Base-by-base conservation (phyloP, 2,888 invertebrate genomes). In the Zhuqinia jingwanae region DNA sequence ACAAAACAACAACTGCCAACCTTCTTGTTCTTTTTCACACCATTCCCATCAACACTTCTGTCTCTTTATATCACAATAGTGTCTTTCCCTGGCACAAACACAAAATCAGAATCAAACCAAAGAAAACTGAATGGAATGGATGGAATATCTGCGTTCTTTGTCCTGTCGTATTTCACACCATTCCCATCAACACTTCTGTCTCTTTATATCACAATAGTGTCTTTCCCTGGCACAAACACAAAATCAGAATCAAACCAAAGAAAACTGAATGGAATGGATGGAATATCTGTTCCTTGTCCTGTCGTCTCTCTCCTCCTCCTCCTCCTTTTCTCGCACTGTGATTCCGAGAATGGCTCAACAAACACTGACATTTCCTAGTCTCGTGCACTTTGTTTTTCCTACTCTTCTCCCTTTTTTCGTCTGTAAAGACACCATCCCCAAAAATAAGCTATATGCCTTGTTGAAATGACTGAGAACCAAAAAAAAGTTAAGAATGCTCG, bases 351-450 rank as follows among this genome's bases (percentile, higher is more conserved):
- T 15, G 77, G 76, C 84, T 63, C 53, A 45, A 42, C 56, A 65
- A 77, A 76, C 27, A 84, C 84, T 84, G 84, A 77, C 76, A 84
- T 77, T 84, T 84, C 77, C 17, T 27, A 36, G 58, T 53, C 81
- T 25, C 47, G 63, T 81, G 81, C 81, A 36, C 63, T 78, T 50
- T 65, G 42, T 78, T 78, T 47, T 78, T 78, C 47, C 13, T 27
- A 22, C 68, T 68, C 42, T 36, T 0, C 68, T 10, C 56, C 11
- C 36, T 36, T n/a, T n/a, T n/a, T n/a, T n/a, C n/a, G n/a, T n/a
- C n/a, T n/a, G n/a, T n/a, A n/a, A n/a, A n/a, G n/a, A n/a, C n/a
- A 36, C 36, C 36, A 36, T 36, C 36, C 36, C 36, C 36, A 36
- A 36, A 36, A 36, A 36, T 6, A 36, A 36, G 36, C 8, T 36